Base-by-base conservation (phyloP, 2,113 vertebrate species). In the Bubo scandiacus region DNA sequence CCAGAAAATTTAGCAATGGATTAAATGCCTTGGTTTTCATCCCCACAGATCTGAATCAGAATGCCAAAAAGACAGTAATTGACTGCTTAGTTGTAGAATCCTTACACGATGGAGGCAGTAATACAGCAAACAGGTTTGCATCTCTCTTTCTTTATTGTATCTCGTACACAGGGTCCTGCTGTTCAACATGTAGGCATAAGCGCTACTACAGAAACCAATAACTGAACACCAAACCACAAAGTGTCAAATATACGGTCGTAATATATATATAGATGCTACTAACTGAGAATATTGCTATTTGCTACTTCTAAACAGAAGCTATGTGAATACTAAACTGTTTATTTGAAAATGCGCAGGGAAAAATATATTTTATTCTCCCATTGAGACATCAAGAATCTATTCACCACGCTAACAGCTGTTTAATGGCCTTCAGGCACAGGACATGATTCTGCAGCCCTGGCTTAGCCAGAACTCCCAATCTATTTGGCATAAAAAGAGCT, bases 281-380 rank as follows among this genome's bases (percentile, higher is more conserved):
- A 89, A 96, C 92, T 90, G 91, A 95, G 88, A 93, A 94, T 86
- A 94, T 68, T 94, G 95, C 88, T 91, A 88, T 94, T 94, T 96
- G 87, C 94, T 85, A 65, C 96, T 96, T 95, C 82, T 95, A 94
- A 96, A 94, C 78, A 94, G 86, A 97, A 93, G 91, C 94, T 96
- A 88, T 92, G 86, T 93, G 83, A 94, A 93, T 78, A 94, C 73
- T 82, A 95, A 95, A 86, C 55, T 93, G 80, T 92, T 96, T 96
- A 83, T 91, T 94, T 9, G 65, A 86, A 94, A 91, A 80, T 6
- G 78, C 72, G 92, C 23, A 74, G 85, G 82, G 79, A 75, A 93
- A 95, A 96, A 91, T 70, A 13, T 68, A 71, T 89, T 96, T 86
- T 95, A 92, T 95, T 93, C 91, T 88, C 90, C 92, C 85, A 94